A percentile compares a stretch with the other conserved stretches of the same genome.
Evolutionary conservation across 1,140 invertebrate species (phyloP).

Genomic region (Leucophenga varia): DNA sequence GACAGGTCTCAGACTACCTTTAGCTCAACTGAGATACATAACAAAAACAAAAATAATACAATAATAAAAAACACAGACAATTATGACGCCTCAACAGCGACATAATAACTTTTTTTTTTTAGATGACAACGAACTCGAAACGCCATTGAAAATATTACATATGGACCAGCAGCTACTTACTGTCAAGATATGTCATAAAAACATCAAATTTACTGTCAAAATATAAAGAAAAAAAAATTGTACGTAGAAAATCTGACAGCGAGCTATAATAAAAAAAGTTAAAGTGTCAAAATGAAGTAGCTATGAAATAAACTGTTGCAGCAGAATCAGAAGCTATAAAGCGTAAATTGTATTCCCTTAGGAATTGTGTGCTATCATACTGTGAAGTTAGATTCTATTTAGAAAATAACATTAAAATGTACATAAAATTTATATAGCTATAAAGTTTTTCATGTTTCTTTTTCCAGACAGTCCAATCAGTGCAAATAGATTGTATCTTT

Average conservation of each 20-base stretch:
- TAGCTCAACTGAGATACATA: no score
- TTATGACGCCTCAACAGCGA: no score
- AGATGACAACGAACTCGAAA: no score
- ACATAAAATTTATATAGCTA: constrained; percentile 31
- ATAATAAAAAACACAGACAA: no score
- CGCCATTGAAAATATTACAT: no score
- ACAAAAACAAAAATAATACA: no score
- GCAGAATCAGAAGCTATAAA: constrained; percentile 22
- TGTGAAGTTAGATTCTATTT: constrained; percentile 45
- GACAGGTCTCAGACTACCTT: no score
- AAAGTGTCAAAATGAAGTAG: constrained; percentile 36
- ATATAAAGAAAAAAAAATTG: constrained; percentile 54
- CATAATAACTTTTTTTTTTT: no score
- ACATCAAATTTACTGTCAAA: constrained; percentile 52
- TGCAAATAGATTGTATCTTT: constrained; percentile 1
- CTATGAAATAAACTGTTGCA: constrained; percentile 27
- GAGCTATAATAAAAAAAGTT: not conserved
- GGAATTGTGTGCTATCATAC: constrained; percentile 7
- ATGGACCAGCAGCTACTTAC: constrained; percentile 37
- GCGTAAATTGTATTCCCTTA: constrained; percentile 19
- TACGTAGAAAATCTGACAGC: constrained; percentile 4
- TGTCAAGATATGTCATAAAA: constrained; percentile 52
- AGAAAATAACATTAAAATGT: constrained; percentile 51
- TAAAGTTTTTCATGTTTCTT: not conserved
- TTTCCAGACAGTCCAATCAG: not conserved